These are phyloP conservation scores for Misgurnus mizolepis DNA, from an alignment of 2,113 vertebrate genomes.

Conservation along the genomic window DNA sequence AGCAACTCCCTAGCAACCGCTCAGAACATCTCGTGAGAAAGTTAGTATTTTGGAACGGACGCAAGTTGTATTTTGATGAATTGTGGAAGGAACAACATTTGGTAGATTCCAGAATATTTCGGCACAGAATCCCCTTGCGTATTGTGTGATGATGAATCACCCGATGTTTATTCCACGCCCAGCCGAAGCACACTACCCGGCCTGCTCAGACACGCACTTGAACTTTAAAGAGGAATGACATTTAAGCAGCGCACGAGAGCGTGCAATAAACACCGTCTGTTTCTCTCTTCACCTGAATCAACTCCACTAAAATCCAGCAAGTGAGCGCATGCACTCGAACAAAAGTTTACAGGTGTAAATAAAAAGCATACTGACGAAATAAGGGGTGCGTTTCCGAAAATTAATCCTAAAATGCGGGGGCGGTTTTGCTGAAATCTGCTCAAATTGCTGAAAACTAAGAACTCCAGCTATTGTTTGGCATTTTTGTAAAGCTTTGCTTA, in stretches of 20 bases:
- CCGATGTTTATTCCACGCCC: constrained; percentile 21
- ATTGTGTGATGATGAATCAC: not conserved
- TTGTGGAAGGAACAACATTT: not conserved
- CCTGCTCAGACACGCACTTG: constrained; percentile 50
- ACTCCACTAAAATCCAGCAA: constrained; percentile 46
- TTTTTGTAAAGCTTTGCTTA: constrained; percentile 25
- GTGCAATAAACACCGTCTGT: constrained; percentile 21
- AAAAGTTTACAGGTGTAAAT: constrained; percentile 8
- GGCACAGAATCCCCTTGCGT: not conserved
- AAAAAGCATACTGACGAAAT: constrained; percentile 31
- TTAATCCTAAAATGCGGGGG: constrained; percentile 38
- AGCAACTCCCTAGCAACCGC: not conserved
- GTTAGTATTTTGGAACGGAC: not conserved
- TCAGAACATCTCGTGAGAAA: not conserved
- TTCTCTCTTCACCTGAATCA: constrained; percentile 33
- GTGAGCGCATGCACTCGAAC: constrained; percentile 49
- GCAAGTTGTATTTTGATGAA: not conserved
- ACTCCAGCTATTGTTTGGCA: constrained; percentile 1
- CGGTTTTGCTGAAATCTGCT: constrained; percentile 17
- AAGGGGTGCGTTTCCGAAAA: constrained; percentile 35
- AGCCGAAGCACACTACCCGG: not conserved
- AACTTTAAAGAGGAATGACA: constrained; percentile 47
- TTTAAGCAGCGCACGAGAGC: constrained; percentile 39
- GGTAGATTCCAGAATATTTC: constrained; percentile 3
- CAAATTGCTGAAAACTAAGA: constrained; percentile 36